Evolutionary conservation across 2,888 invertebrate species (phyloP), one percentile per base, ranked within the genome.

Genomic region (Leptopilina drosophilae): DNA sequence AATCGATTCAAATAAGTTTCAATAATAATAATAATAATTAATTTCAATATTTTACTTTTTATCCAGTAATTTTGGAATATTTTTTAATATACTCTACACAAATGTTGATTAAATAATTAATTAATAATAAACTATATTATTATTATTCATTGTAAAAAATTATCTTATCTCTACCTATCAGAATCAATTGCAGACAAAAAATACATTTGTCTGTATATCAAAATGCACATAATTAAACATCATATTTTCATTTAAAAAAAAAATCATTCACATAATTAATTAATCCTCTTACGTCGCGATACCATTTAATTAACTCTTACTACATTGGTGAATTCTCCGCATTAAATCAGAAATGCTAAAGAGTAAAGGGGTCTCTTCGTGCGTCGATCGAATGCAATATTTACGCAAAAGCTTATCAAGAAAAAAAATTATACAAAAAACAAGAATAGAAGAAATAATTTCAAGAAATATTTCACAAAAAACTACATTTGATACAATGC

Each of bases 261-360:
- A 80, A 82, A 80, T 77, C 80, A 77, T 79, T 82, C 42, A 53
- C 9, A 78, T 64, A 42, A 42, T 42, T 15, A 40, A 40, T 53
- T 49, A 49, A 20, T 69, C 5, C 49, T 49, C 20, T 62, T 26
- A 65, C 53, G 15, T 65, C 46, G n/a, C 56, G 20, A 62, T 56
- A 49, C 77, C 7, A 64, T 11, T 76, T 40, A 33, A 77, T 84
- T 86, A 84, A 85, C 85, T 84, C 85, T 33, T 33, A 33, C 85
- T 86, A 85, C 80, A 84, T 33, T 66, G 77, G 80, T 85, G 83
- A 81, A 67, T 64, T 76, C 73, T 80, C 53, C 77, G 77, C 59
- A 80, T 84, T 80, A 76, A 79, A 81, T 77, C 80, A 67, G 78
- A 84, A 42, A 42, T 79, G 81, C 77, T 81, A 76, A 59, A 59